Evolutionary conservation across 2,888 invertebrate species (phyloP).

Genomic region (Perizoma flavofasciatum): DNA sequence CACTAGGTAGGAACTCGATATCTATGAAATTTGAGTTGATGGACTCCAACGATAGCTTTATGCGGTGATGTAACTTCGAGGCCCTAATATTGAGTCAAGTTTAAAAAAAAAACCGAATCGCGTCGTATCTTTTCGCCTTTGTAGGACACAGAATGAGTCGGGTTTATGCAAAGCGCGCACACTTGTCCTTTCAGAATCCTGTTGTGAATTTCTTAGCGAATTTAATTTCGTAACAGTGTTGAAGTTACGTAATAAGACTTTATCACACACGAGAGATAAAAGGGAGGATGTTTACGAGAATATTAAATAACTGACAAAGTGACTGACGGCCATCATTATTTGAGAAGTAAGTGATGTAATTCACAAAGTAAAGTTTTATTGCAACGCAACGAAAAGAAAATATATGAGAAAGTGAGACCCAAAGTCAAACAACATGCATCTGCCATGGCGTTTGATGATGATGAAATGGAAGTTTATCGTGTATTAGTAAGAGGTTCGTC

Average conservation of each 20-base stretch:
- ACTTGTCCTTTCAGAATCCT: slow-evolving; percentile 24
- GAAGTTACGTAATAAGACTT: slow-evolving; percentile 27
- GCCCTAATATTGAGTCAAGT: no score
- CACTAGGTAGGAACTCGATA: no score
- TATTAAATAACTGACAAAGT: slow-evolving; percentile 23
- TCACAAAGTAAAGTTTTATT: slow-evolving; percentile 4
- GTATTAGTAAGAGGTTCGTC: not conserved
- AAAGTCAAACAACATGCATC: no score
- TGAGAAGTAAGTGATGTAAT: slow-evolving; percentile 15
- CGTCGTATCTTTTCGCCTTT: not conserved
- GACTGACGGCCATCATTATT: slow-evolving; percentile 9
- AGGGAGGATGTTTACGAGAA: slow-evolving; percentile 18
- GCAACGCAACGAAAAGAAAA: no score
- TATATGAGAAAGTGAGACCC: no score
- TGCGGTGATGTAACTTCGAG: no score
- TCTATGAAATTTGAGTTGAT: no score
- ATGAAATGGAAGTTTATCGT: slow-evolving; percentile 6
- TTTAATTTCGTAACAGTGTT: slow-evolving; percentile 32
- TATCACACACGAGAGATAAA: slow-evolving; percentile 22
- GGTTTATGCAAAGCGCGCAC: slow-evolving; percentile 20
- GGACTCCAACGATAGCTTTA: no score
- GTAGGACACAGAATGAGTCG: not conserved
- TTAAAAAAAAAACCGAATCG: no score
- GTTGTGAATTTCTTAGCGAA: slow-evolving; percentile 34
- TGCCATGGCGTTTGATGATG: slow-evolving; percentile 13